Evolutionary conservation across 2,888 invertebrate genomes (phyloP), one percentile per base, ranked within the genome.

Genomic region (Monopis laevigella): DNA sequence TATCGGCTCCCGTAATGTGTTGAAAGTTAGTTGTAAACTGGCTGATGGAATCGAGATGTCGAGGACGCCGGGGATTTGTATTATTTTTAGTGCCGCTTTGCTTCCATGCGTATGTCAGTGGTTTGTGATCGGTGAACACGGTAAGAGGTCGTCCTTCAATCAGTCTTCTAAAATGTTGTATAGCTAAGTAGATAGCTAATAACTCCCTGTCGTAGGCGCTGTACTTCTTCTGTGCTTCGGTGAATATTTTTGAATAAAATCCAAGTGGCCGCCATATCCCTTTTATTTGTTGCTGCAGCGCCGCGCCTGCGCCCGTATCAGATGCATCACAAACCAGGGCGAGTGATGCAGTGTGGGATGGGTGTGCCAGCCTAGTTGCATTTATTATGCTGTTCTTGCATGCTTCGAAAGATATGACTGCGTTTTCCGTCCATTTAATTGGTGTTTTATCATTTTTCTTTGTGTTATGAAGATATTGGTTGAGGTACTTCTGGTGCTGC

Each of bases 31-130:
- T 39, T 4, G 39, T 39, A 27, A 13, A 39, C 13, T 39, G 17
- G 16, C 27, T 14, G 12, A 39, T 39, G 16, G 10, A 27, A 4
- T 11, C 18, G 3, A 39, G 13, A 10, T 39, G 27, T 5, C 39
- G 26, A 18, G 27, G 10, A 26, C 39, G 39, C 7, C 39, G 11
- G 11, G 39, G 48, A 8, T 5, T 21, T 21, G 24, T 21, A 21
- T 21, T 21, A 21, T 21, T 21, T 21, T 21, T 21, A 11, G 34
- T 34, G 24, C 24, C 24, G 24, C 24, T 21, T 8, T 21, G 24
- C 24, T 21, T 21, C 24, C 47, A 16, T 35, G 46, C 1, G 41
- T 45, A 12, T n/a, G n/a, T n/a, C n/a, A 52, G 42, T 1, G 54
- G 52, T 19, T 36, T 39, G 34, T 46, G 46, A 17, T 46, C 46